Conservation (phyloP, 2,888 invertebrate species). For the Aproaerema taeniolella region DNA sequence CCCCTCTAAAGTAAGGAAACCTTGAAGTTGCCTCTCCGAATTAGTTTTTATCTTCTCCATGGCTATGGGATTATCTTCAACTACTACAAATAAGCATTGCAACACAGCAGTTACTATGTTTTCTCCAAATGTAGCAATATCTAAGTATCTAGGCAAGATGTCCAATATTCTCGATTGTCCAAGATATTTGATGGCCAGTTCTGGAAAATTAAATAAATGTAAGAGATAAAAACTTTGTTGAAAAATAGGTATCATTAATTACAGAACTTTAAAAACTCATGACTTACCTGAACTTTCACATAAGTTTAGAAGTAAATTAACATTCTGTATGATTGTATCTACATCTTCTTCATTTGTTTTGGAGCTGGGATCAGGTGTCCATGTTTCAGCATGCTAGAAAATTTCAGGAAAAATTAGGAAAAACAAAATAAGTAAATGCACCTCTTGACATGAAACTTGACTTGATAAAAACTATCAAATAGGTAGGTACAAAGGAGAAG, state of each 20-base stretch:
- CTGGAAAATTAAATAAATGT: constrained; percentile 55
- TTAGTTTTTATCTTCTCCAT: constrained; percentile 71
- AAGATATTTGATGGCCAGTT: constrained; percentile 79
- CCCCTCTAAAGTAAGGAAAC: constrained; percentile 54
- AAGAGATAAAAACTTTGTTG: too few relatives aligned
- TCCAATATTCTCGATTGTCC: constrained; percentile 80
- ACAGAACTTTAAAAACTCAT: not conserved
- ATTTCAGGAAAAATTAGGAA: too few relatives aligned
- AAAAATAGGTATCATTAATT: too few relatives aligned
- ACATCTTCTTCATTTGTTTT: constrained; percentile 74
- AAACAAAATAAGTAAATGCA: too few relatives aligned
- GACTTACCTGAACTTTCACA: constrained; percentile 80
- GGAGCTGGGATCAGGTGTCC: constrained; percentile 63
- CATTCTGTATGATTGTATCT: constrained; percentile 82
- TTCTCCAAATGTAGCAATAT: constrained; percentile 73
- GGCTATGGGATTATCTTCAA: constrained; percentile 82
- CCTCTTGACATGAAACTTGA: too few relatives aligned
- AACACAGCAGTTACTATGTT: constrained; percentile 77
- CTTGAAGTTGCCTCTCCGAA: constrained; percentile 59
- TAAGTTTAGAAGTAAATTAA: constrained; percentile 82
- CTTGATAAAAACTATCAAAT: too few relatives aligned
- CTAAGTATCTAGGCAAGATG: constrained; percentile 78
- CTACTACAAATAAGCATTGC: constrained; percentile 83
- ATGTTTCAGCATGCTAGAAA: constrained; percentile 66
- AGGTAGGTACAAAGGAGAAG: too few relatives aligned